Base-by-base conservation (phyloP, 2,888 invertebrate genomes). In the Leucophenga montana region DNA sequence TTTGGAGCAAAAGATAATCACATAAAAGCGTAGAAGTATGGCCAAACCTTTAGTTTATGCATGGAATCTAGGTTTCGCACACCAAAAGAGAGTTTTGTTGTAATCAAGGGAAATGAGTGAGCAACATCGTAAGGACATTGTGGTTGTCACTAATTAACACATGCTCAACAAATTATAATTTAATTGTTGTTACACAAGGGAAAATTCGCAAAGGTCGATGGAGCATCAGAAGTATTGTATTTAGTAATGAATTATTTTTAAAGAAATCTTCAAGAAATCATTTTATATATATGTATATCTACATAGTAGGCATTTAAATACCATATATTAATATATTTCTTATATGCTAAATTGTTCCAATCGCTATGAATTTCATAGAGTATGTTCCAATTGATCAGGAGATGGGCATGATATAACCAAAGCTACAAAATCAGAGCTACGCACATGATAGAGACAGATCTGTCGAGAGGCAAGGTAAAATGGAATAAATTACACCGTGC, bases 121-220 rank as follows among this genome's bases (percentile, higher is more conserved):
- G 27, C 3, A 33, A 59, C 1, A 27, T 67, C 48, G 77, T 71
- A 73, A 82, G 76, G 77, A 78, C 79, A 74, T 73, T 78, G 76
- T 77, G 75, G 76, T 77, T 71, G 75, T 76, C 82, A 83, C 87
- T 87, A 87, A 85, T 85, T 85, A 87, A 86, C 86, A 85, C 82
- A 83, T 85, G 87, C 84, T 87, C 85, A 80, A 73, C 86, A 84
- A 85, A 85, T 85, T 84, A 86, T 85, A 86, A 87, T 86, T 85
- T 82, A 83, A 87, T 85, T 86, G 83, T 79, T 68, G 74, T 75
- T 66, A 54, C 72, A 73, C 75, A 65, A 53, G 72, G 69, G 68
- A 66, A 57, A 27, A 27, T 27, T 27, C 27, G 27, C 27, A 27
- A 27, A 27, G 4, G 27, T 27, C 27, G 4, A 4, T 27, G 4